Base-by-base conservation (phyloP, 2,888 invertebrate species). In the Drosophila nigricruria region DNA sequence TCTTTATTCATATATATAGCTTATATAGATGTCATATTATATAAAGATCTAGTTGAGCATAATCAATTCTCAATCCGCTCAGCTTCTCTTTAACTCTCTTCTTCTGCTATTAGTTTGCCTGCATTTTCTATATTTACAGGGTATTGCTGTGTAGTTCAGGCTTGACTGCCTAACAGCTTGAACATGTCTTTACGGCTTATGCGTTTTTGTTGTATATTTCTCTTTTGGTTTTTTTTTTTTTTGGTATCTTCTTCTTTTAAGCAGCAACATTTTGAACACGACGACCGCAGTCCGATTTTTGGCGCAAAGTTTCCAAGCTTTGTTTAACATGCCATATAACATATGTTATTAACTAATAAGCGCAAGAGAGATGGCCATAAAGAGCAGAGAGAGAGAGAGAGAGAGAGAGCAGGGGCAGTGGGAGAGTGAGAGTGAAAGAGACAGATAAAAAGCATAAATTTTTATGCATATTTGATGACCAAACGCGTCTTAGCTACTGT, bases 401-500 rank as follows among this genome's bases (percentile, higher is more conserved):
- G 40, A 38, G 38, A n/a, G 30, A 53, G 57, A 43, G 12, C n/a
- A n/a, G n/a, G n/a, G n/a, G n/a, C n/a, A 1, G 34, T 6, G n/a
- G 1, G 23, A 25, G 25, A 9, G 30, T 1, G 52, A 43, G 8
- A 5, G n/a, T 12, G 18, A n/a, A 43, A 34, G 43, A 53, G 14
- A n/a, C n/a, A 16, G 23, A 16, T n/a, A n/a, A 54, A 14, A 40
- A 5, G 32, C 36, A 53, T 20, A 25, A 36, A 68, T 56, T 73
- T 70, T 40, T 78, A 63, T 78, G 74, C 70, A 77, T 71, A 74
- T 74, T 79, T 78, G 64, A 73, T 77, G 63, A 61, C 60, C 49
- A 54, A n/a, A 52, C 30, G 52, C 43, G 3, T 50, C 6, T 14
- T 23, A n/a, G 3, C 32, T 14, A 5, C 36, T 47, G 25, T 50